These are phyloP conservation scores for Schrankia costaestrigalis DNA, from an alignment of 2,888 invertebrate species.

Conservation along the genomic window DNA sequence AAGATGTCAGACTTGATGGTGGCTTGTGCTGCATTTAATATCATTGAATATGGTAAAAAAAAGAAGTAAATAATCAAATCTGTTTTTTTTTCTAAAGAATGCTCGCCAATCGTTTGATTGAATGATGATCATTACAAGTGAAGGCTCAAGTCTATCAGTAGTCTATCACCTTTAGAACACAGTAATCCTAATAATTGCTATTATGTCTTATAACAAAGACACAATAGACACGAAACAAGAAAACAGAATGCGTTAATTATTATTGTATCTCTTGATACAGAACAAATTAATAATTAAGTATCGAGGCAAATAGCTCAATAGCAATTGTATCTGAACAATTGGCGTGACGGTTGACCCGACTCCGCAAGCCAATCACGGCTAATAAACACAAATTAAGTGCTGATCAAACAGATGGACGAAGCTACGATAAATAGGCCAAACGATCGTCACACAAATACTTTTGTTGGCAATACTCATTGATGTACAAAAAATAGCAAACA, in stretches of 20 bases:
- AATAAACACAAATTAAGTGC: constrained; percentile 70
- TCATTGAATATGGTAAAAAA: too few relatives aligned
- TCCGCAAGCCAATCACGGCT: constrained; percentile 69
- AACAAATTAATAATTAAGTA: constrained; percentile 32
- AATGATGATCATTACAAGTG: too few relatives aligned
- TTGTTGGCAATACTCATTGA: constrained; percentile 11
- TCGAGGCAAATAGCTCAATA: constrained; percentile 49
- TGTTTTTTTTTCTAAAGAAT: too few relatives aligned
- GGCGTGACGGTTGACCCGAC: constrained; percentile 55
- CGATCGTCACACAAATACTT: constrained; percentile 12
- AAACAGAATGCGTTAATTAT: constrained; percentile 22
- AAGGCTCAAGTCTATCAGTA: too few relatives aligned
- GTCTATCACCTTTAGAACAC: too few relatives aligned
- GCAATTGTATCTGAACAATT: constrained; percentile 52
- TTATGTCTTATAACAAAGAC: constrained; percentile 19
- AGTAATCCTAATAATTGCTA: constrained; percentile 12
- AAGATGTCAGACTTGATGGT: too few relatives aligned
- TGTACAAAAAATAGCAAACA: too few relatives aligned
- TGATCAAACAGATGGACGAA: constrained; percentile 41
- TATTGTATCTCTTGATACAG: constrained; percentile 22
- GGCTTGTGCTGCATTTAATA: too few relatives aligned
- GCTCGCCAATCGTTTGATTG: too few relatives aligned
- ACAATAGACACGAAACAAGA: constrained; percentile 10
- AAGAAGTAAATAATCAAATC: too few relatives aligned
- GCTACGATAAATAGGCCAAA: constrained; percentile 27